phyloP scores from a whole-genome alignment of 1,140 invertebrate genomes.

The Cydia pomonella region DNA sequence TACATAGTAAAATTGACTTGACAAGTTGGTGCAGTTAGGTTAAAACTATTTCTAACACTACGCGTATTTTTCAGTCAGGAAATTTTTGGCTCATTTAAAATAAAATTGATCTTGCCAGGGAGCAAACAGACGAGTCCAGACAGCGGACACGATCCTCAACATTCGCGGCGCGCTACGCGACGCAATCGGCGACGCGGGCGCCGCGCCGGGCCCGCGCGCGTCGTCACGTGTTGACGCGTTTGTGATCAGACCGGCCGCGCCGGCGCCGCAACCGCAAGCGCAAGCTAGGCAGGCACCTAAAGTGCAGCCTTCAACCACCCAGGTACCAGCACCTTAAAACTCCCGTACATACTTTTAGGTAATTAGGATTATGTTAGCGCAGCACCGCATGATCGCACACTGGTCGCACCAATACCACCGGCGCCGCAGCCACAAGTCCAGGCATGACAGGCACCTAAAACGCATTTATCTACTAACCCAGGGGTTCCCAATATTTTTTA shows the following conservation, averaged over 20 bases:
- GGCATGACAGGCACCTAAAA: too few species aligned
- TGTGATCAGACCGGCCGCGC: conserved; percentile 62
- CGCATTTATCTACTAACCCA: neutral
- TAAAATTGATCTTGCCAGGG: neutral
- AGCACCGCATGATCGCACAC: too few species aligned
- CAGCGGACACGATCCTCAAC: conserved; percentile 72
- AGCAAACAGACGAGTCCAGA: conserved; percentile 59
- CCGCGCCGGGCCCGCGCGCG: conserved; percentile 64
- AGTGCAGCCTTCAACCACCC: conserved; percentile 41
- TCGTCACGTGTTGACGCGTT: conserved; percentile 66
- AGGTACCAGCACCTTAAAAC: conserved; percentile 6
- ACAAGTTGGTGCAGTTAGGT: too few species aligned
- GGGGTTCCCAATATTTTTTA: too few species aligned
- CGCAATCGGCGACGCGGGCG: conserved; percentile 70
- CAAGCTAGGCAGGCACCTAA: conserved; percentile 53
- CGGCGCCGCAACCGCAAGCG: conserved; percentile 37
- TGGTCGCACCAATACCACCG: too few species aligned
- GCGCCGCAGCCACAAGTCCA: too few species aligned
- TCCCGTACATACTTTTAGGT: too few species aligned
- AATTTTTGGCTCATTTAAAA: too few species aligned
- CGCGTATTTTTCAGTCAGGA: too few species aligned
- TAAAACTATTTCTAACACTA: too few species aligned
- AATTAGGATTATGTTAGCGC: too few species aligned
- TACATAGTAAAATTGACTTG: too few species aligned
- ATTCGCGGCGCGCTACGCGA: conserved; percentile 72